Percentiles rank a stretch among this genome's conserved stretches.
Conservation (phyloP, 2,113 vertebrate genomes). For the Serilophus lunatus region DNA sequence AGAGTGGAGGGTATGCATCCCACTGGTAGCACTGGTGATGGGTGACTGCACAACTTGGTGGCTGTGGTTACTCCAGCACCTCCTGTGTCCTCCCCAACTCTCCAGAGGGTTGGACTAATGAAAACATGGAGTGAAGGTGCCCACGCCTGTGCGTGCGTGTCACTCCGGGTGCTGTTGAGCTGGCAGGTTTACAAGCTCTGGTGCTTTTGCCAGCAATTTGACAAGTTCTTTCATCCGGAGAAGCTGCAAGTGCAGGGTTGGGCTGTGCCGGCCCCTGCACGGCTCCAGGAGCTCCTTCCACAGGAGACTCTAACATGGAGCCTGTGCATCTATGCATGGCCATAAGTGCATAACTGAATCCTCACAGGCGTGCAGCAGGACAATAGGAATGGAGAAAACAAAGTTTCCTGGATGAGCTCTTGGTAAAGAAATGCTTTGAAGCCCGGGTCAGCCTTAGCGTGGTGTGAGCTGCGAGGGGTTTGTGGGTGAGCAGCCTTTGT, state of each 20-base stretch:
- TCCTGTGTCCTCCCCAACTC: background rate
- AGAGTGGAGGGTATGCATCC: background rate
- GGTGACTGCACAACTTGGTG: background rate
- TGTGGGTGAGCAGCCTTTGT: background rate
- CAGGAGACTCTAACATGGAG: background rate
- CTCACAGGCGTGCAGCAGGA: background rate
- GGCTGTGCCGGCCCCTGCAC: background rate
- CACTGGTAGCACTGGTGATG: accelerated
- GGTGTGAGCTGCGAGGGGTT: background rate
- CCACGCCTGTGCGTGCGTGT: accelerated
- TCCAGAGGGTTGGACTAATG: background rate
- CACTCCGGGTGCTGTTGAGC: background rate
- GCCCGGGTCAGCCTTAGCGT: background rate
- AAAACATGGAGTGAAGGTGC: accelerated
- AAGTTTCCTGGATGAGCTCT: background rate
- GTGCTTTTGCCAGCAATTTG: background rate
- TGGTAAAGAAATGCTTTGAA: background rate
- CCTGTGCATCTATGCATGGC: background rate
- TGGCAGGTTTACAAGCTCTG: background rate
- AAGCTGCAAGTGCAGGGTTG: background rate
- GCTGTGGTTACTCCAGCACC: background rate
- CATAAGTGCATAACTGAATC: background rate
- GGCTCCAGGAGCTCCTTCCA: background rate
- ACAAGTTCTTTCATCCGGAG: background rate
- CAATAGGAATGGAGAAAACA: background rate